Percentiles rank a stretch among this genome's conserved stretches.
Conservation (phyloP, 2,113 vertebrate species). For the Lasiurus cinereus region DNA sequence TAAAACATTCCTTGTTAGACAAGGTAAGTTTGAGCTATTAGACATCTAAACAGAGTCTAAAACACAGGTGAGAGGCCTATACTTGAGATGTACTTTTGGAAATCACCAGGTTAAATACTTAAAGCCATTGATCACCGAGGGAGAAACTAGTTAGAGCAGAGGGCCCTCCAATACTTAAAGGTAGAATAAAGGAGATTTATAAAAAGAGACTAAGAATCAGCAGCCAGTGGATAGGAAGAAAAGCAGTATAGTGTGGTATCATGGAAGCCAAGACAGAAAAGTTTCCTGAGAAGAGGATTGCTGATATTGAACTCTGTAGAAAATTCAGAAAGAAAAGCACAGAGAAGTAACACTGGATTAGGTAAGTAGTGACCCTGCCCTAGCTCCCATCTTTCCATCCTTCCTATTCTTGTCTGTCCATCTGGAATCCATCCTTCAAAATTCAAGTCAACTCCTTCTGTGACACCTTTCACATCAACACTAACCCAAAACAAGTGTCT, state of each 20-base stretch:
- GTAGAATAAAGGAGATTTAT: background rate
- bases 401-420: constrained; percentile 30
- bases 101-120: constrained; percentile 16
- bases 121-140: background rate
- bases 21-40: background rate
- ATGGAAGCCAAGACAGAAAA: background rate
- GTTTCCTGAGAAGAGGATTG: background rate
- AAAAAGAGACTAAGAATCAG: background rate
- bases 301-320: background rate
- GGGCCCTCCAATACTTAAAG: background rate
- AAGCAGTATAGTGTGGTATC: background rate
- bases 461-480: background rate
- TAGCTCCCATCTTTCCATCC: background rate
- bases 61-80: background rate
- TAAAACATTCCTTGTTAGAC: background rate
- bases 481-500: constrained; percentile 15
- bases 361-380: background rate
- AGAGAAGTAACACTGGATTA: background rate
- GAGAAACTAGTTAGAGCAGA: background rate
- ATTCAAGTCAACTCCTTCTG: constrained; percentile 17
- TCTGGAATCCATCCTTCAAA: background rate
- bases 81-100: constrained; percentile 8
- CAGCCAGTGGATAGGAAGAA: background rate
- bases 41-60: background rate
- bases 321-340: background rate